A percentile compares a stretch with the other conserved stretches of the same genome.
Evolutionary conservation across 2,113 vertebrate genomes (phyloP).

Genomic region (Petrocephalus microphthalmus): DNA sequence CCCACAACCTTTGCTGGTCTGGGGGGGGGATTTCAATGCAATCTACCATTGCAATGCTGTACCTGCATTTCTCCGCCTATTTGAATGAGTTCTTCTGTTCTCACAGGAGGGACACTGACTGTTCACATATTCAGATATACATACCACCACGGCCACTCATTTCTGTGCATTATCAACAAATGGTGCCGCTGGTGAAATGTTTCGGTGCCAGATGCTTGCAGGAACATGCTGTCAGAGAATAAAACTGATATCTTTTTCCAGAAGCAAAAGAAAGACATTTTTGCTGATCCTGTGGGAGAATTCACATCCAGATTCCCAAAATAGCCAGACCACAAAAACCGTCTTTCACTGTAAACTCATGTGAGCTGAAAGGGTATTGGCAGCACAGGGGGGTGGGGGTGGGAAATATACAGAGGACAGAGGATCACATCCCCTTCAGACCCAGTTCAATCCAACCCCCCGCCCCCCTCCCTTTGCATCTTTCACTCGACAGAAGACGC

Average conservation of each 20-base stretch:
- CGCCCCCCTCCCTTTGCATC: not conserved
- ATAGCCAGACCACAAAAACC: not conserved
- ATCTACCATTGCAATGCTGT: not conserved
- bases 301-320: not conserved
- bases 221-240: not conserved
- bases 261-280: not conserved
- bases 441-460: not conserved
- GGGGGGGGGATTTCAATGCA: not conserved
- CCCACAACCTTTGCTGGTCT: not conserved
- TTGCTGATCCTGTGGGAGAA: not conserved
- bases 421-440: not conserved
- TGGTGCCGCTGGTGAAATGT: not conserved
- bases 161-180: not conserved
- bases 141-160: not conserved
- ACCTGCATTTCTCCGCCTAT: not conserved
- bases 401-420: not conserved
- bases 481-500: not conserved
- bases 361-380: not conserved
- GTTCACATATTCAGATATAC: not conserved
- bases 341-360: not conserved
- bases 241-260: not conserved
- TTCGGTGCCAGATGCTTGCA: not conserved
- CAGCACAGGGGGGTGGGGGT: not conserved
- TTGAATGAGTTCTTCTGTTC: not conserved
- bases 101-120: not conserved